These are phyloP conservation scores for Nipponia nippon DNA, from an alignment of 2,113 vertebrate species.

Conservation along the genomic window DNA sequence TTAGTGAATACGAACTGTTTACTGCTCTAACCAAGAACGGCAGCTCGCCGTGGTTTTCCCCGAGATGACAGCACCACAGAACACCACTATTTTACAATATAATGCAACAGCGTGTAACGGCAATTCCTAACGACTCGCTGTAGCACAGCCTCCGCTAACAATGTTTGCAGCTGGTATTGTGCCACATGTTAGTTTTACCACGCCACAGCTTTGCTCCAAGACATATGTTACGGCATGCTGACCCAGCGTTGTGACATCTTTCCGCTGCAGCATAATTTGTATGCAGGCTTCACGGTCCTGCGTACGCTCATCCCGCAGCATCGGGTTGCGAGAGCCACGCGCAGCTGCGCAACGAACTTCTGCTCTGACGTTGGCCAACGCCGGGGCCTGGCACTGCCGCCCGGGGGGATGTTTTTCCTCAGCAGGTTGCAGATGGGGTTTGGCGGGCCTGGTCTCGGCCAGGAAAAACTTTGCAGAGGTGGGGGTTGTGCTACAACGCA, in stretches of 20 bases:
- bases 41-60: fast-evolving
- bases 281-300: neutral
- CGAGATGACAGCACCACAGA: fast-evolving
- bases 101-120: fast-evolving
- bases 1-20: fast-evolving
- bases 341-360: fast-evolving
- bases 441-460: neutral
- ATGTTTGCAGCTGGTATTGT: fast-evolving
- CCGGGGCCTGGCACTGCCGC: fast-evolving
- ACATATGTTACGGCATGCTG: fast-evolving
- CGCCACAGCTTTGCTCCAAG: neutral
- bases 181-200: neutral
- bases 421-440: fast-evolving
- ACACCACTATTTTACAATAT: fast-evolving
- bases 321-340: fast-evolving
- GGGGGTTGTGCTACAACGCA: fast-evolving
- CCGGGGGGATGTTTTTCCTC: fast-evolving
- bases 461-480: too few species aligned
- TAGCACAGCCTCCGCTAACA: neutral
- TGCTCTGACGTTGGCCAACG: fast-evolving
- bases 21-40: neutral
- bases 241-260: neutral
- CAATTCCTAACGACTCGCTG: neutral
- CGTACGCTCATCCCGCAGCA: fast-evolving
- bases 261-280: fast-evolving